phyloP scores from a whole-genome alignment of 2,888 invertebrate species.

The Elysia crispata region DNA sequence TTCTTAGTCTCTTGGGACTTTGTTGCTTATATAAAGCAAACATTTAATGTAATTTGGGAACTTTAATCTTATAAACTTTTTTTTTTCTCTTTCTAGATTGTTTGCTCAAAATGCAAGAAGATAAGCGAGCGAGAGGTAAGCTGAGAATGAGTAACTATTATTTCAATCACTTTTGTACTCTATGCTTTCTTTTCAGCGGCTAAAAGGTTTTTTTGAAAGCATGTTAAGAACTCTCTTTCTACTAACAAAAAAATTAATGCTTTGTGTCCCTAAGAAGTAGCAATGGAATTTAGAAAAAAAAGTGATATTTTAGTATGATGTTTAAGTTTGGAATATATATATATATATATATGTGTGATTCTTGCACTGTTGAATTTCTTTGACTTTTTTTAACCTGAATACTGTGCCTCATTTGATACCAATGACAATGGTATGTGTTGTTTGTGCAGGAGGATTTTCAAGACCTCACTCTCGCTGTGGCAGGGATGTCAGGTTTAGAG shows the following conservation, averaged over 20 bases:
- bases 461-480: conserved; percentile 75
- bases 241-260: background rate
- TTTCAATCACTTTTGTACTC: background rate
- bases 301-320: background rate
- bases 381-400: no score
- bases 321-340: background rate
- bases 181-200: background rate
- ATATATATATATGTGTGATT: no score
- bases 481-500: conserved; percentile 71
- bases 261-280: background rate
- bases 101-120: conserved; percentile 73
- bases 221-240: no score
- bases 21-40: no score
- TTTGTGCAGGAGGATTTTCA: conserved; percentile 74
- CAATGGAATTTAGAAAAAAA: background rate
- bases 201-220: no score
- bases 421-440: no score
- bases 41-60: no score
- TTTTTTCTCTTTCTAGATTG: conserved; percentile 67
- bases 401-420: no score
- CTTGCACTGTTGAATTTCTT: no score
- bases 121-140: conserved; percentile 76
- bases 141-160: background rate
- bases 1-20: no score
- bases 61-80: background rate